Evolutionary conservation across 2,888 invertebrate genomes (phyloP), one percentile per base, ranked within the genome.

Genomic region (Epinotia bilunana): DNA sequence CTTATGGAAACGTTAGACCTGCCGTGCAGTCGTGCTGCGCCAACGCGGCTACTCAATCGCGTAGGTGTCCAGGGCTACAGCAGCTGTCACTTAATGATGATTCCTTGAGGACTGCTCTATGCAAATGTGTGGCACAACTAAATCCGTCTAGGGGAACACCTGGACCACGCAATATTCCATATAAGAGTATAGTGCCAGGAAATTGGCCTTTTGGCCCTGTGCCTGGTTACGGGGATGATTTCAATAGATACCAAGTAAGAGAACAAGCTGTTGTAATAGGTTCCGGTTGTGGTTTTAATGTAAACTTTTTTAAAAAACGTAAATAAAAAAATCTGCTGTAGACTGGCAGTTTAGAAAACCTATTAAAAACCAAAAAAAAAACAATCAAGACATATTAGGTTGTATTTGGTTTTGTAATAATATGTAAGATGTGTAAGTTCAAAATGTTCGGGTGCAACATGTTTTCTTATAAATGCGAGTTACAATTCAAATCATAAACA

Each of bases 1-100:
- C 65, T 28, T 28, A 16, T 28, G 20, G 28, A 28, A 28, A 28
- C n/a, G n/a, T 3, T 16, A 57, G 23, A 23, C 18, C 20, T 23
- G 20, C 57, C 57, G 6, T 57, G 2, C 20, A 28, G 16, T 23
- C 57, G 16, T 43, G 20, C 57, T 39, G 20, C 20, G 7, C 39
- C 68, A 23, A 68, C 16, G 69, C 69, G 2, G 58, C n/a, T 23
- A 69, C 69, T 23, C 69, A 69, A 16, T 69, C 69, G 12, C 69
- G 69, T 58, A 69, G 57, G 43, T 46, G 28, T n/a, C 69, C 69
- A 46, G 23, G 0, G 2, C 12, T 6, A 23, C 23, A 69, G n/a
- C 39, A 28, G n/a, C 3, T 7, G 43, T 3, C 16, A 58, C 11
- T 16, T 20, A 39, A 33, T 13, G 18, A 65, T 12, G 11, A 18